These are phyloP conservation scores for Engystomops pustulosus DNA, from an alignment of 2,113 vertebrate species.

Conservation along the genomic window DNA sequence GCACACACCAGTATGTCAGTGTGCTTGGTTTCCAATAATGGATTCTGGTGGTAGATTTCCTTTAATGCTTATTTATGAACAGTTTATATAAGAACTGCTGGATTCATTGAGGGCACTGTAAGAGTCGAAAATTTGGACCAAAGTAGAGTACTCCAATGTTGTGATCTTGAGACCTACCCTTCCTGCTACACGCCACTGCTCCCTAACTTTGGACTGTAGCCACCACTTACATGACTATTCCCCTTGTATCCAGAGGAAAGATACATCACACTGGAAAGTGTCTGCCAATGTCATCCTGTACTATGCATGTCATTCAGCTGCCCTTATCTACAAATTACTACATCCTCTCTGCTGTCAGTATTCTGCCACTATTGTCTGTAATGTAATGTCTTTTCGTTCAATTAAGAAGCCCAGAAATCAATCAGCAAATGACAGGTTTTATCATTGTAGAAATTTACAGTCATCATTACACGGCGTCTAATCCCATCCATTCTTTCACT, in stretches of 20 bases:
- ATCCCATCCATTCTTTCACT: neutral
- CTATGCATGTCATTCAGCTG: neutral
- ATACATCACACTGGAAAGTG: neutral
- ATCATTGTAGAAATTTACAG: neutral
- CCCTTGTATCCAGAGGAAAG: neutral
- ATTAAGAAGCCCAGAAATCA: neutral
- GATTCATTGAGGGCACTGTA: no score
- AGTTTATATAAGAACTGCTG: no score
- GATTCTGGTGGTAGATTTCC: no score
- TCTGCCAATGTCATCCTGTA: neutral
- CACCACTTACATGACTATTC: neutral
- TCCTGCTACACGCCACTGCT: neutral
- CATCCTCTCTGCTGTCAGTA: neutral
- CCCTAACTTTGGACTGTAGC: neutral
- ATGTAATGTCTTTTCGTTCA: neutral
- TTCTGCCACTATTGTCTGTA: neutral
- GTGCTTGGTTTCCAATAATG: no score
- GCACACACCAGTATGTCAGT: no score
- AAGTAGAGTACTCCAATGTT: no score
- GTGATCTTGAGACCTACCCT: no score
- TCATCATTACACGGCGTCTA: neutral
- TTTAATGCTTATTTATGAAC: no score
- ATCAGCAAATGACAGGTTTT: neutral
- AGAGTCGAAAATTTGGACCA: no score
- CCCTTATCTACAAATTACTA: conserved; percentile 22